Conservation (phyloP, 2,888 invertebrate species). For the Dione vanillae region DNA sequence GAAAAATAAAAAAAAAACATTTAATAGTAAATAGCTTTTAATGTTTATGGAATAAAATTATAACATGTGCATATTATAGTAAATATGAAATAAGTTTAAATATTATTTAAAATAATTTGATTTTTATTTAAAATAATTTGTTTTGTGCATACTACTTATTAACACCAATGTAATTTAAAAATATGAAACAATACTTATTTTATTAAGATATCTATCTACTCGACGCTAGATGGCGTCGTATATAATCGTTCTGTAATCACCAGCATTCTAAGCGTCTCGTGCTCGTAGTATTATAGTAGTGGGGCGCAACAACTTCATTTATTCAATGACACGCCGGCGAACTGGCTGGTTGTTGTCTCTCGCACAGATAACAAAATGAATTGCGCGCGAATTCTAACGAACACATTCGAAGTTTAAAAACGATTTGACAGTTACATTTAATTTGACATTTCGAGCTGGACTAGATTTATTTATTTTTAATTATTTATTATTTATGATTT, state of each 20-base stretch:
- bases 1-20: too few relatives aligned
- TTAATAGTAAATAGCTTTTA: too few relatives aligned
- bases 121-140: too few relatives aligned
- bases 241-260: background rate
- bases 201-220: conserved; percentile 21
- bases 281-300: conserved; percentile 56
- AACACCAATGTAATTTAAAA: too few relatives aligned
- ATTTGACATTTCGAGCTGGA: conserved; percentile 28
- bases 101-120: too few relatives aligned
- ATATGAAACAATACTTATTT: background rate
- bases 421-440: conserved; percentile 64
- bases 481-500: background rate
- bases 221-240: conserved; percentile 30
- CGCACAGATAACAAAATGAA: conserved; percentile 54
- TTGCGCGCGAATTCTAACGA: conserved; percentile 72
- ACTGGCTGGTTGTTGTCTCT: conserved; percentile 57
- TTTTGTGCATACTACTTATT: too few relatives aligned
- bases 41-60: too few relatives aligned
- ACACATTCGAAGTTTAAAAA: conserved; percentile 71
- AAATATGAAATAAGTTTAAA: background rate
- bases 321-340: conserved; percentile 70
- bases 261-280: conserved; percentile 34
- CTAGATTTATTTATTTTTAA: conserved; percentile 6
- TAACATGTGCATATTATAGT: background rate
- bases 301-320: conserved; percentile 65